These are phyloP conservation scores for Gymnoscopelus microlampas DNA, from an alignment of 2,797 vertebrate genomes.

Conservation along the genomic window DNA sequence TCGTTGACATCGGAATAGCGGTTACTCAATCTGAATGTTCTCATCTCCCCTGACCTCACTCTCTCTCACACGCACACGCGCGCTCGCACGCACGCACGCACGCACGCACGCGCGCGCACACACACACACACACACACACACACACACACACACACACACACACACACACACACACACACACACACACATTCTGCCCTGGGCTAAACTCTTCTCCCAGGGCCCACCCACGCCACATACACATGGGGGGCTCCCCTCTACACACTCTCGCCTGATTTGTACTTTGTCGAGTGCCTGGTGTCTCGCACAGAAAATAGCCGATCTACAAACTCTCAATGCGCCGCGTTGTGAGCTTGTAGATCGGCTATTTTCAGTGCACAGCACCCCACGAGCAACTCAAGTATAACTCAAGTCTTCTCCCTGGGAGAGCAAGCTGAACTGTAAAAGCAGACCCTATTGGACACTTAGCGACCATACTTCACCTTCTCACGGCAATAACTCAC, in stretches of 20 bases:
- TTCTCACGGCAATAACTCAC: constrained; percentile 15
- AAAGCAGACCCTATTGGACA: constrained; percentile 13
- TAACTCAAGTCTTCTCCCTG: constrained; percentile 1
- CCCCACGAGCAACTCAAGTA: too few species aligned
- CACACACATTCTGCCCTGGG: not conserved
- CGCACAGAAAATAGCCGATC: too few species aligned
- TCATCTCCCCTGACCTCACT: constrained; percentile 37
- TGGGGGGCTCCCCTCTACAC: constrained; percentile 16
- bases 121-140: constrained; percentile 14
- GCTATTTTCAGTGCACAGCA: too few species aligned
- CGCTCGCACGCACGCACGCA: constrained; percentile 6
- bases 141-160: constrained; percentile 15
- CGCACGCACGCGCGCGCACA: not conserved
- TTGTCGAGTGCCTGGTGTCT: too few species aligned
- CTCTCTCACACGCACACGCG: constrained; percentile 4
- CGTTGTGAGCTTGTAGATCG: too few species aligned
- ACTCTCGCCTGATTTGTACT: not conserved
- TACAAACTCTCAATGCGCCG: too few species aligned
- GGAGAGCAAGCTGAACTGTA: constrained; percentile 26
- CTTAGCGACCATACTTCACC: not conserved
- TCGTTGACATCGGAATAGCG: constrained; percentile 10
- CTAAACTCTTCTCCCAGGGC: not conserved
- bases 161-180: constrained; percentile 12
- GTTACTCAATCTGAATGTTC: constrained; percentile 50
- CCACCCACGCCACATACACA: constrained; percentile 37